These are phyloP conservation scores for Paratrypauchen microcephalus DNA, from an alignment of 2,797 vertebrate species.

Conservation along the genomic window DNA sequence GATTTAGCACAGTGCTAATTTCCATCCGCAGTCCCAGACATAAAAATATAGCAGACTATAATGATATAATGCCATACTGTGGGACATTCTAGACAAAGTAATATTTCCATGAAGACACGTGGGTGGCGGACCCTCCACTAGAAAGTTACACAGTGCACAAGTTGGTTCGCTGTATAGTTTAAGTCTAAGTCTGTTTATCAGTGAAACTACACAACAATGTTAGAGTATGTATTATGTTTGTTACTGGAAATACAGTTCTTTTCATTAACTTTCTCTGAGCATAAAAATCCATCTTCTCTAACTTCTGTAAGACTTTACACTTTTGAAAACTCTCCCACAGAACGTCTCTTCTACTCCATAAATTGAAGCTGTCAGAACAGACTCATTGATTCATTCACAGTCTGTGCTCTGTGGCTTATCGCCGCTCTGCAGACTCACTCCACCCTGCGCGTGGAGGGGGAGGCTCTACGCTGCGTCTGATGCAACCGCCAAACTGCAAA, in stretches of 20 bases:
- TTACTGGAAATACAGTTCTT: background rate
- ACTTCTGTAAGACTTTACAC: background rate
- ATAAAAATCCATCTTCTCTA: background rate
- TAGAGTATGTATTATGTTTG: background rate
- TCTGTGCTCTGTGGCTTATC: slow-evolving; percentile 42
- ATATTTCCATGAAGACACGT: too few relatives aligned
- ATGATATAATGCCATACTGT: too few relatives aligned
- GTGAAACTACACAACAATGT: too few relatives aligned
- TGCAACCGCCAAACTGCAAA: background rate
- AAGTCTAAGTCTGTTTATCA: too few relatives aligned
- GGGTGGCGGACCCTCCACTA: too few relatives aligned
- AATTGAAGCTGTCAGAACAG: background rate
- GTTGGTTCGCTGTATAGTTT: too few relatives aligned
- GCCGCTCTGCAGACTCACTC: slow-evolving; percentile 31
- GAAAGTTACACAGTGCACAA: too few relatives aligned
- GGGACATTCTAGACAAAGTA: too few relatives aligned
- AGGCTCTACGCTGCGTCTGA: background rate
- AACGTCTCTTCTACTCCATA: background rate
- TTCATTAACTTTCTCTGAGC: background rate
- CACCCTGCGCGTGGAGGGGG: background rate
- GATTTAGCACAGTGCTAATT: too few relatives aligned
- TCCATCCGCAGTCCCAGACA: too few relatives aligned
- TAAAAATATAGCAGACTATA: too few relatives aligned
- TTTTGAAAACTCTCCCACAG: background rate
- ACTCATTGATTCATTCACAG: background rate